These are phyloP conservation scores for Drosophila chauvacae DNA, from an alignment of 1,140 invertebrate species.

Conservation along the genomic window DNA sequence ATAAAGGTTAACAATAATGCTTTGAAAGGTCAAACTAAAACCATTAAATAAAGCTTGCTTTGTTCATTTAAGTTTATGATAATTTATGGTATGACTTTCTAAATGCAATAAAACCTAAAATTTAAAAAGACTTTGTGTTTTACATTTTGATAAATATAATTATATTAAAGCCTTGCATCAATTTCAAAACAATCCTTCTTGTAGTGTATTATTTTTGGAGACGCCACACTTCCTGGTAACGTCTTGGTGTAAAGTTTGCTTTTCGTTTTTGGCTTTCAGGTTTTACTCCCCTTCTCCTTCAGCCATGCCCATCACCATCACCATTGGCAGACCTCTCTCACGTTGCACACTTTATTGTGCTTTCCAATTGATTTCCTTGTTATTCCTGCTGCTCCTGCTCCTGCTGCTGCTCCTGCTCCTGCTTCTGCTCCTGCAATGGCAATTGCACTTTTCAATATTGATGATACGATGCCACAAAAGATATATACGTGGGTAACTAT, in stretches of 20 bases:
- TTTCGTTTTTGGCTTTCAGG: slow-evolving; percentile 54
- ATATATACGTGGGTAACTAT: slow-evolving; percentile 37
- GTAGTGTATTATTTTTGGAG: slow-evolving; percentile 16
- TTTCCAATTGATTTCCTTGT: slow-evolving; percentile 47
- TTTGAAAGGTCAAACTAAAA: background rate
- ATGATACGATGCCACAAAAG: slow-evolving; percentile 48
- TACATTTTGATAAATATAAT: background rate
- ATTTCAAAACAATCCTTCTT: background rate
- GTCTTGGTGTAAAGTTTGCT: slow-evolving; percentile 44
- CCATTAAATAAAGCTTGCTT: background rate
- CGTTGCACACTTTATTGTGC: slow-evolving; percentile 58
- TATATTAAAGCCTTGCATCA: background rate
- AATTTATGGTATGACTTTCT: background rate
- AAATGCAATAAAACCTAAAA: background rate
- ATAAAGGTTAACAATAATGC: background rate
- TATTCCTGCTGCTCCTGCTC: slow-evolving; percentile 3
- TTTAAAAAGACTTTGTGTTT: background rate
- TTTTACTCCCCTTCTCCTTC: background rate
- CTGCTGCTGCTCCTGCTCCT: background rate
- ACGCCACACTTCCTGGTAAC: slow-evolving; percentile 9
- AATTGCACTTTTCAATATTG: slow-evolving; percentile 56
- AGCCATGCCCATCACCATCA: slow-evolving; percentile 35
- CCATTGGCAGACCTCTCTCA: slow-evolving; percentile 32
- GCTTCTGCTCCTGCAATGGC: slow-evolving; percentile 14
- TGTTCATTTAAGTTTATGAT: background rate